Conservation (phyloP, 2,113 vertebrate species). For the Hippocampus comes region DNA sequence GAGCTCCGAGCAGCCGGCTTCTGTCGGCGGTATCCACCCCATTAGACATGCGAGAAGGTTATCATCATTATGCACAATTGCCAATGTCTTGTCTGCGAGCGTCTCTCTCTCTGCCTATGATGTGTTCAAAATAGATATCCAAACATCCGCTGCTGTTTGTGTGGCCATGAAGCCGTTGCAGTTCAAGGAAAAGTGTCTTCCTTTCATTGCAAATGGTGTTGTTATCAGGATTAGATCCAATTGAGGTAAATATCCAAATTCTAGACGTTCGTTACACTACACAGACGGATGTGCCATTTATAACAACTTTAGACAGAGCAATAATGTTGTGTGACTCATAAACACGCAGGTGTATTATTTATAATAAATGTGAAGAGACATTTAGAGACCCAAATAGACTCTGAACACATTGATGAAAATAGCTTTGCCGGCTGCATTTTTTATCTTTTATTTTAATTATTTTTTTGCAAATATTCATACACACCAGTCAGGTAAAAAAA, state of each 20-base stretch:
- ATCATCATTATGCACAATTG: slow-evolving; percentile 88
- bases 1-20: slow-evolving; percentile 48
- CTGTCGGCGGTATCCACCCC: slow-evolving; percentile 58
- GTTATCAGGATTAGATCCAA: slow-evolving; percentile 7
- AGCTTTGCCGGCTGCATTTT: neutral
- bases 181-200: neutral
- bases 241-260: neutral
- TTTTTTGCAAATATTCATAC: no score
- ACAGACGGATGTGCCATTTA: neutral
- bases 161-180: slow-evolving; percentile 9
- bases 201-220: neutral
- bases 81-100: slow-evolving; percentile 78
- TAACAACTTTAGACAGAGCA: slow-evolving; percentile 6
- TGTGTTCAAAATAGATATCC: neutral
- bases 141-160: slow-evolving; percentile 46
- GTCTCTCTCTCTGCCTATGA: slow-evolving; percentile 48
- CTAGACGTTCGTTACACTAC: slow-evolving; percentile 8
- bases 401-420: slow-evolving; percentile 8
- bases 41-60: slow-evolving; percentile 93
- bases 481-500: neutral
- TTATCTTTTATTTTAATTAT: neutral
- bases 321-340: slow-evolving; percentile 2
- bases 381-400: slow-evolving; percentile 3
- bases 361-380: slow-evolving; percentile 1
- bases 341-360: slow-evolving; percentile 18